phyloP scores from a whole-genome alignment of 2,113 vertebrate species.

The Ranitomeya variabilis region DNA sequence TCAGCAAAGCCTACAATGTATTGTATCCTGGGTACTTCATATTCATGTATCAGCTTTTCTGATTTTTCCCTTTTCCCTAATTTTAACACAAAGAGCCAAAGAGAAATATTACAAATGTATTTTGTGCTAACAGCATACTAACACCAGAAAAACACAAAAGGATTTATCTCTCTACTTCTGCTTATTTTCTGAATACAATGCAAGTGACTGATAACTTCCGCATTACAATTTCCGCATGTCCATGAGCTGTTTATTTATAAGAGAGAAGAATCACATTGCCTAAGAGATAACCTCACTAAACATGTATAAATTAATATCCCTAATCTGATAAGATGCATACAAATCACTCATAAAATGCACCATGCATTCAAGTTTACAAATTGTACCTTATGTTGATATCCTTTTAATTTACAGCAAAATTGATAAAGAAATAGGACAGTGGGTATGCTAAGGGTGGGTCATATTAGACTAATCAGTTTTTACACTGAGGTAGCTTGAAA shows the following conservation, averaged over 20 bases:
- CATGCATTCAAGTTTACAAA: background rate
- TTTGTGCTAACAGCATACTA: slow-evolving; percentile 24
- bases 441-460: background rate
- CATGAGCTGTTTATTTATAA: slow-evolving; percentile 41
- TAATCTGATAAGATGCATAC: slow-evolving; percentile 45
- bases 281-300: slow-evolving; percentile 51
- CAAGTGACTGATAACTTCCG: slow-evolving; percentile 52
- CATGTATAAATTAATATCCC: slow-evolving; percentile 46
- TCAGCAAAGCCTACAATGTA: slow-evolving; percentile 35
- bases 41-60: slow-evolving; percentile 40
- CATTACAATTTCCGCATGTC: slow-evolving; percentile 56
- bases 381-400: slow-evolving; percentile 13
- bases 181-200: slow-evolving; percentile 44
- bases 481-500: background rate
- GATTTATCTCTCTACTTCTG: slow-evolving; percentile 43
- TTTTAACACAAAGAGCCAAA: slow-evolving; percentile 36
- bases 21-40: slow-evolving; percentile 40
- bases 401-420: slow-evolving; percentile 13
- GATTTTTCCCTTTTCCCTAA: slow-evolving; percentile 29
- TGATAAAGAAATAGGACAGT: slow-evolving; percentile 24
- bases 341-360: background rate
- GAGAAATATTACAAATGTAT: slow-evolving; percentile 51
- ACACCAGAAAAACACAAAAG: slow-evolving; percentile 40
- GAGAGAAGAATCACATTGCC: slow-evolving; percentile 22
- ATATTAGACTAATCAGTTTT: background rate